A percentile compares a stretch with the other conserved stretches of the same genome.
Evolutionary conservation across 1,140 invertebrate genomes (phyloP).

Genomic region (Hycleus phaleratus): DNA sequence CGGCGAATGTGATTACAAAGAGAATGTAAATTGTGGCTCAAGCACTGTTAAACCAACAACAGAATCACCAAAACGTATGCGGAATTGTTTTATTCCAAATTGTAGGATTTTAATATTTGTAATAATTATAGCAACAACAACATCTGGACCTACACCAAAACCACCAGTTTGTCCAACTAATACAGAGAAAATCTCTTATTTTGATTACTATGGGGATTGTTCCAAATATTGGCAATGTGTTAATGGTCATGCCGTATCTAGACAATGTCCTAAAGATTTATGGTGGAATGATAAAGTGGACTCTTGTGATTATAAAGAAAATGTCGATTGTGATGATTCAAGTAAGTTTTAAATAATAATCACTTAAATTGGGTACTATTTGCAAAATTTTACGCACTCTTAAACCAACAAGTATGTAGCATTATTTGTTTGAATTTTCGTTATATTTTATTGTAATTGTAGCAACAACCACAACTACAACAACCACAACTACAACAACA

Average conservation of each 20-base stretch:
- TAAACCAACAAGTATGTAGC: no score
- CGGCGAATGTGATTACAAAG: slow-evolving; percentile 9
- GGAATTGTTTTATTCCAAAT: no score
- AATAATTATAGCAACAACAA: no score
- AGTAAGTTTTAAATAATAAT: no score
- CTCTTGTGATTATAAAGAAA: slow-evolving; percentile 7
- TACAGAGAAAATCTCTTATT: not conserved
- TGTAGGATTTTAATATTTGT: no score
- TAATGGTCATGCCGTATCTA: not conserved
- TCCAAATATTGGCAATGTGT: slow-evolving; percentile 10
- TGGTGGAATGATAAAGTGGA: slow-evolving; percentile 6
- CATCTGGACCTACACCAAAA: not conserved
- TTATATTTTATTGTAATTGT: no score
- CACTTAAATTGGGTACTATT: no score
- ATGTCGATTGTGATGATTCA: not conserved
- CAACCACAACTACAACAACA: not conserved
- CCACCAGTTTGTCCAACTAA: not conserved
- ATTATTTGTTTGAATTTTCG: no score
- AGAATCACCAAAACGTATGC: no score
- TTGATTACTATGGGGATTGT: slow-evolving; percentile 2
- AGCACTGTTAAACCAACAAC: no score
- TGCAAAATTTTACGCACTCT: no score
- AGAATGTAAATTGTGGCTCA: not conserved
- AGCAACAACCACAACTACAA: no score
- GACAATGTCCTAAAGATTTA: not conserved